phyloP scores from a whole-genome alignment of 2,888 invertebrate species.

The Galerucella calmariensis region DNA sequence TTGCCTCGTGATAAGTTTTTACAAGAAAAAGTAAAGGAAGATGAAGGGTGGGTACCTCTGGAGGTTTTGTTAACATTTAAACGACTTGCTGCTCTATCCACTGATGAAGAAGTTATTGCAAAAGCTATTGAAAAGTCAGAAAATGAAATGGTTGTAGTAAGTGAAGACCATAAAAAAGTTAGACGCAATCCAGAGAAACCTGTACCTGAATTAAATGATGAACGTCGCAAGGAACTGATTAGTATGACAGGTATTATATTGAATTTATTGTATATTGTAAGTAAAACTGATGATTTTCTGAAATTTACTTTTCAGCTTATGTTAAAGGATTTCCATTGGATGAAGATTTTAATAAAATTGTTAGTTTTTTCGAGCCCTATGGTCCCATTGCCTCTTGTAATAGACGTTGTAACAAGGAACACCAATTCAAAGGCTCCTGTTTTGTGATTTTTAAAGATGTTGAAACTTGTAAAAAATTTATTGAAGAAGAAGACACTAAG shows the following conservation, averaged over 20 bases:
- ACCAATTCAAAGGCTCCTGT: constrained; percentile 90
- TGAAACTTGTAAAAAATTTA: constrained; percentile 84
- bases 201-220: constrained; percentile 87
- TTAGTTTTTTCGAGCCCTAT: constrained; percentile 77
- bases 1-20: constrained; percentile 93
- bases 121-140: constrained; percentile 81
- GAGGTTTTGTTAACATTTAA: constrained; percentile 89
- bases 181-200: constrained; percentile 79
- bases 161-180: constrained; percentile 71
- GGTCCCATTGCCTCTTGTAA: constrained; percentile 74
- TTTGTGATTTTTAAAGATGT: constrained; percentile 86
- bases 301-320: constrained; percentile 71
- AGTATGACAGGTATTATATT: constrained; percentile 70
- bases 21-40: constrained; percentile 83
- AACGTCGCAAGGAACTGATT: constrained; percentile 81
- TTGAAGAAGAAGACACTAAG: constrained; percentile 71
- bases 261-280: constrained; percentile 14
- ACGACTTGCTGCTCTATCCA: constrained; percentile 78
- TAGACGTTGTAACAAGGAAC: constrained; percentile 71
- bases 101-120: constrained; percentile 76
- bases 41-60: constrained; percentile 92
- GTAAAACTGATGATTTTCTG: background rate
- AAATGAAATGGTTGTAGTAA: constrained; percentile 77
- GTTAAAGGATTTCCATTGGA: constrained; percentile 87
- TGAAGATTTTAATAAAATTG: constrained; percentile 73